Evolutionary conservation across 2,113 vertebrate species (phyloP).

Genomic region (Martes martes): DNA sequence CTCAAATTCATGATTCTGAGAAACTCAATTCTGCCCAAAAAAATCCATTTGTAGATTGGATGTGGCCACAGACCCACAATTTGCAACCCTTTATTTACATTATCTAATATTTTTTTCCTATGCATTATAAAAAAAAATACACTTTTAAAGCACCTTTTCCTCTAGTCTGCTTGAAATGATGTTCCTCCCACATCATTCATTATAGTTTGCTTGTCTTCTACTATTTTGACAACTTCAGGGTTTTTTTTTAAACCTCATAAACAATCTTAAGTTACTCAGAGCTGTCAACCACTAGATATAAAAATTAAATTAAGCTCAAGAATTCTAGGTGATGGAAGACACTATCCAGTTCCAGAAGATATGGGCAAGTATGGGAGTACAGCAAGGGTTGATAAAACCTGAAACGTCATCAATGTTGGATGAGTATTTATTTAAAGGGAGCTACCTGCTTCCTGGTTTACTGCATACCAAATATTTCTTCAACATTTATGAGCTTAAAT

Average conservation of each 20-base stretch:
- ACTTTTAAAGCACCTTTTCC: not conserved
- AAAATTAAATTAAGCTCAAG: conserved; percentile 66
- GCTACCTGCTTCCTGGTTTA: conserved; percentile 71
- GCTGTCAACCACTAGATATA: conserved; percentile 62
- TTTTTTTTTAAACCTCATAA: conserved; percentile 55
- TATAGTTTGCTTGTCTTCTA: conserved; percentile 55
- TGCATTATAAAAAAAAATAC: not conserved
- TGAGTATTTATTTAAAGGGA: conserved; percentile 60
- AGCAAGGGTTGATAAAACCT: conserved; percentile 44
- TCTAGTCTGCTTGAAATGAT: not conserved
- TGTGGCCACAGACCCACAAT: not conserved
- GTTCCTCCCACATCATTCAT: conserved; percentile 4
- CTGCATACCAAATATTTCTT: conserved; percentile 74
- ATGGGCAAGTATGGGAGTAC: not conserved
- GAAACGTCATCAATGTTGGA: conserved; percentile 5
- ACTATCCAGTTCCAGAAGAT: conserved; percentile 65
- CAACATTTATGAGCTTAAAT: conserved; percentile 73
- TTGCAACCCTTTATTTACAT: not conserved
- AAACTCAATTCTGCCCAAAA: not conserved
- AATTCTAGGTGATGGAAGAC: conserved; percentile 65
- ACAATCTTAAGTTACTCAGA: conserved; percentile 55
- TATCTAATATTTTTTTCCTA: not conserved
- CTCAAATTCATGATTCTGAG: not conserved
- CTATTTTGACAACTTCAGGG: conserved; percentile 58
- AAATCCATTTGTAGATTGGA: not conserved